A percentile compares a stretch with the other conserved stretches of the same genome.
Conservation (phyloP, 2,888 invertebrate species). For the Lampropteryx suffumata region DNA sequence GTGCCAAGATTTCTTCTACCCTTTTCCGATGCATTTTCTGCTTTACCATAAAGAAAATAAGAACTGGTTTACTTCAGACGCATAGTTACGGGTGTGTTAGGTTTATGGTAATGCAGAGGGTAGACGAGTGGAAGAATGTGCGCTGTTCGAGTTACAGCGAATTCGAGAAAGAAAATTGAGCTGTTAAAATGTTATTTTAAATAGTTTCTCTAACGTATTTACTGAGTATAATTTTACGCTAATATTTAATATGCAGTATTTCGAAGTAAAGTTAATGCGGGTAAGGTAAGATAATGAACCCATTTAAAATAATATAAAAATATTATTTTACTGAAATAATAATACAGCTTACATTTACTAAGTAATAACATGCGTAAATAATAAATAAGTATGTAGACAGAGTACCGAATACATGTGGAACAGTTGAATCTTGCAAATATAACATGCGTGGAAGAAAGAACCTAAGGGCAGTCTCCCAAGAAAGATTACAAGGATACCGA, state of each 20-base stretch:
- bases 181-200: slow-evolving; percentile 3
- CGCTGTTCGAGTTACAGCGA: slow-evolving; percentile 19
- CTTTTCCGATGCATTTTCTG: slow-evolving; percentile 24
- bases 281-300: no score
- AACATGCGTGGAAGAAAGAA: slow-evolving; percentile 1
- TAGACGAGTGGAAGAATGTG: slow-evolving; percentile 22
- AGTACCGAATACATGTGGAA: no score
- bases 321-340: no score
- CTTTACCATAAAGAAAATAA: slow-evolving; percentile 19
- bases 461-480: slow-evolving; percentile 11
- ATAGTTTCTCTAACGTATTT: slow-evolving; percentile 3
- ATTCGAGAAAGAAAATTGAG: slow-evolving; percentile 9
- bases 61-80: slow-evolving; percentile 8
- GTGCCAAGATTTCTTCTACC: slow-evolving; percentile 47
- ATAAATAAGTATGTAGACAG: no score
- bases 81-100: slow-evolving; percentile 14
- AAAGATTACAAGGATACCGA: slow-evolving; percentile 12
- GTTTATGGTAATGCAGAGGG: slow-evolving; percentile 30
- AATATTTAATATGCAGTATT: not conserved
- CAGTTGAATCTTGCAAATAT: no score
- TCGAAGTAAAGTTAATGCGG: no score
- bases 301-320: no score
- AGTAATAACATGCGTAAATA: no score
- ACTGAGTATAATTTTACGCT: not conserved
- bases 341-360: no score